Evolutionary conservation across 1,140 invertebrate genomes (phyloP), one percentile per base, ranked within the genome.

Genomic region (Schmidtea mediterranea): DNA sequence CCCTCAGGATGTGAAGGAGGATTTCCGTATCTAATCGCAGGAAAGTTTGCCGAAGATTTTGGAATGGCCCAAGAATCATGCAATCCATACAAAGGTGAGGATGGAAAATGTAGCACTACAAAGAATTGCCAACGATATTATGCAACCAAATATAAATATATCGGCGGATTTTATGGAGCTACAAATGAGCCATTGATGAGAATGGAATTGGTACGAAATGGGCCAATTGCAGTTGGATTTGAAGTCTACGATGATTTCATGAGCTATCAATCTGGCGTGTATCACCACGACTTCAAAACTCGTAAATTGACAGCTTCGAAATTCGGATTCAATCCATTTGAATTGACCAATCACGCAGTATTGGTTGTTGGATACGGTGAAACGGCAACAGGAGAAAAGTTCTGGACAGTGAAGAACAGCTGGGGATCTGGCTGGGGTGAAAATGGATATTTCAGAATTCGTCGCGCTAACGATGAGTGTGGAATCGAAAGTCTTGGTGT

Each of bases 11-110:
- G 71, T 56, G 59, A 58, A 2, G 71, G 71, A 16, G 71, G 71
- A 1, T 72, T 72, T 52, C 63, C 69, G 1, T 73, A 71, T 52
- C 60, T 72, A 37, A 66, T 72, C 53, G 69, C 59, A 47, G 71
- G 71, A 15, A 65, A 64, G 49, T 67, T 64, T 55, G 62, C 60
- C 2, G 62, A 70, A 55, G 71, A 72, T 52, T 71, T 63, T 58
- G 70, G 71, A 15, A 52, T 71, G 3, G 64, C 68, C 8, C 54
- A 57, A 2, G 71, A 72, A 52, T 49, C 59, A 8, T 71, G 68
- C 51, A 63, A 67, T 56, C 68, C 68, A 8, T 72, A 72, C 53
- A 62, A 52, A 52, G 58, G 62, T 0, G 45, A 51, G 26, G 66
- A 69, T 54, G 56, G 56, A 3, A 41, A 52, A 21, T 65, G 61